Evolutionary conservation across 1,140 invertebrate species (phyloP), one percentile per base, ranked within the genome.

Genomic region (Globodera rostochiensis): DNA sequence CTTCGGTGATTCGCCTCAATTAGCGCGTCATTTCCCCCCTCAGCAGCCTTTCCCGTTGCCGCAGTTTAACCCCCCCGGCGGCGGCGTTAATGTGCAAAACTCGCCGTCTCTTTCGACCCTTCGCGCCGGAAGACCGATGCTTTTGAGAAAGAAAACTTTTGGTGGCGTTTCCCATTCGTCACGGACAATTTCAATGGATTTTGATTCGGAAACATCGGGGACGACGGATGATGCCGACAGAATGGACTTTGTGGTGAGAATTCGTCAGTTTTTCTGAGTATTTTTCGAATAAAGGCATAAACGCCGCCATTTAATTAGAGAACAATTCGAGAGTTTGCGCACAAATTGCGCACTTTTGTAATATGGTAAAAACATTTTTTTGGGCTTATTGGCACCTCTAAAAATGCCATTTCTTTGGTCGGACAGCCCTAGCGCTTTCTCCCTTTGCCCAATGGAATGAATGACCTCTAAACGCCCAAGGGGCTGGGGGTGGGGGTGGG

Each of bases 141-240:
- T 64, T 64, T 13, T 11, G 57, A 11, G 57, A 6, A 64, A 64
- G 15, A 64, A 19, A 64, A 64, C 57, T 19, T 64, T 64, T 64
- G 57, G 57, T 6, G 57, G 57, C 15, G 11, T 45, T 50, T 77
- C 64, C 19, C 47, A 64, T 60, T 76, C 74, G 36, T 77, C 74
- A 15, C 53, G 74, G 45, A 77, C 74, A 6, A 60, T 77, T 60
- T 77, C 19, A 8, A 4, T 77, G 8, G 19, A 77, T 60, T 77
- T 77, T 25, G 74, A 77, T 21, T 77, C 53, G 45, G 74, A 77
- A 36, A 36, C 70, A 0, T 75, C 25, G 36, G 60, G 21, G 8
- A 77, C 13, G 7, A 11, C 53, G 64, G 46, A 77, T 4, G 53
- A 77, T 4, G 25, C 45, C 7, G 64, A 77, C 2, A 36, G 46